These are phyloP conservation scores for Ophiodon elongatus DNA, from an alignment of 2,113 vertebrate species.

Conservation along the genomic window DNA sequence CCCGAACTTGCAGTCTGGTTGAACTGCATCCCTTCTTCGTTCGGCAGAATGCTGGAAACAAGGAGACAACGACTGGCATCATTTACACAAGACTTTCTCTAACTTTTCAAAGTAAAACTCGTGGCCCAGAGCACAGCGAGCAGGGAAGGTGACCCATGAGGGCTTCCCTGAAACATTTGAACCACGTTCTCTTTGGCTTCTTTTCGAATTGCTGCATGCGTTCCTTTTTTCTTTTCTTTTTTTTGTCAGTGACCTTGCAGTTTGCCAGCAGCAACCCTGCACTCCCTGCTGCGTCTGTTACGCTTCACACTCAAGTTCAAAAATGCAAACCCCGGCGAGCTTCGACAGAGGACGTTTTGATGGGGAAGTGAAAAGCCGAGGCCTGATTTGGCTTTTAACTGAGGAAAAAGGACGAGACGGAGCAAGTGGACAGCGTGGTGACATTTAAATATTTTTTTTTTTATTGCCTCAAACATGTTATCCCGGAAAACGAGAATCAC, in stretches of 20 bases:
- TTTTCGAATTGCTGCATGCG: background rate
- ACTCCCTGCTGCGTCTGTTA: conserved; percentile 26
- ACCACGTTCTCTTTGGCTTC: background rate
- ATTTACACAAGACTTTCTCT: background rate
- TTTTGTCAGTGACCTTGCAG: conserved; percentile 34
- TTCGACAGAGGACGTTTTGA: conserved; percentile 17
- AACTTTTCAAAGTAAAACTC: conserved; percentile 7
- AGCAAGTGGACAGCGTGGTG: background rate
- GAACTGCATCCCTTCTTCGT: background rate
- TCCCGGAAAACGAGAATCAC: background rate
- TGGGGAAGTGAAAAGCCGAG: background rate
- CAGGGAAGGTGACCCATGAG: background rate
- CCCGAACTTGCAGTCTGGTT: background rate
- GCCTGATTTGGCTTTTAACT: conserved; percentile 15
- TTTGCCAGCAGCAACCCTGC: conserved; percentile 23
- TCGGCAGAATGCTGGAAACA: background rate
- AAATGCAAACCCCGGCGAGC: conserved; percentile 8
- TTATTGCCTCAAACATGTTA: background rate
- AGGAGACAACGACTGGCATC: background rate
- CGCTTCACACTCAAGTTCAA: conserved; percentile 22
- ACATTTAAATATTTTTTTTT: background rate
- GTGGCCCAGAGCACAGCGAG: conserved; percentile 1
- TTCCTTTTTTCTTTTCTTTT: background rate
- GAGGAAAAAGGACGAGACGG: background rate
- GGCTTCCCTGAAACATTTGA: background rate